Evolutionary conservation across 2,888 invertebrate genomes (phyloP), one percentile per base, ranked within the genome.

Genomic region (Dasypogon diadema): DNA sequence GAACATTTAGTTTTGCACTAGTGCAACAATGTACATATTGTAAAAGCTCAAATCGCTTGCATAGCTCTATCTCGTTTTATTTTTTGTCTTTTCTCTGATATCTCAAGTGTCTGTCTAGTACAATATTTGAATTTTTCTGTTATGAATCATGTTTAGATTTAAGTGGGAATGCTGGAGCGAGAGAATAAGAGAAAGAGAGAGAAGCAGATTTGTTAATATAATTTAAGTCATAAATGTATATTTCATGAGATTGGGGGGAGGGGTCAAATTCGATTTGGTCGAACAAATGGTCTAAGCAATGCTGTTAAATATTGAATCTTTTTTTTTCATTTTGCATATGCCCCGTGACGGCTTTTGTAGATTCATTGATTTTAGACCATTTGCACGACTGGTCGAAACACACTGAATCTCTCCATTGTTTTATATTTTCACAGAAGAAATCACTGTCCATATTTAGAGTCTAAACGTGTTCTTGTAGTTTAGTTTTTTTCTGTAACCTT

Each of bases 11-110:
- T 10, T 54, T 54, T 70, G 70, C 70, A 70, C 51, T 51, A 54
- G 18, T 26, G 70, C 70, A 30, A 70, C 34, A 12, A 12, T 70
- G 70, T 70, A 70, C n/a, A 76, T 76, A 77, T 70, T 72, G 70
- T 58, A 70, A 75, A 77, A 77, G 77, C 77, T 77, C 74, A 77
- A 77, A 77, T 77, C 54, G 75, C 77, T 77, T 75, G 72, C 75
- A 77, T 58, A 72, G 54, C 65, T 58, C 26, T 54, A 51, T 70
- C 24, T 26, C 54, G 54, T 54, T 70, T 54, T 70, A 54, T 26
- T 70, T 42, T 68, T 22, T 68, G 6, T 48, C 18, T 54, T 54
- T 54, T 34, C 26, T 30, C 42, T 16, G 30, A 22, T 22, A 54
- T 70, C 51, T 54, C 34, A 26, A 24, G 16, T 70, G 34, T 70